Conservation (phyloP, 2,888 invertebrate species). For the Philereme transversata region DNA sequence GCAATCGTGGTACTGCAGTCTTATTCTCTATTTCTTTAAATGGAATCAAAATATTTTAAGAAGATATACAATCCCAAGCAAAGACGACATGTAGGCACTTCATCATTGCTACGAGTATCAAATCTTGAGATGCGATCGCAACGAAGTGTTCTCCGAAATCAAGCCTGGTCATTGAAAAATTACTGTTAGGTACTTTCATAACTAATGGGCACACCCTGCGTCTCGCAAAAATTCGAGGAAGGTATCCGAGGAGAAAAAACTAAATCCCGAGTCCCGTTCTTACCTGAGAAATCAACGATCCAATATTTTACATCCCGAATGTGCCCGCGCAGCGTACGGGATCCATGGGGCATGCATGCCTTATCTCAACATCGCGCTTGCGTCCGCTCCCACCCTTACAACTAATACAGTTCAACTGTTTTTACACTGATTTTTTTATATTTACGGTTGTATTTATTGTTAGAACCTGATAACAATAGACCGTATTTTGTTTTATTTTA, state of each 20-base stretch:
- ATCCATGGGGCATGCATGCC: conserved; percentile 3
- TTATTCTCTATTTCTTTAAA: no score
- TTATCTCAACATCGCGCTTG: conserved; percentile 16
- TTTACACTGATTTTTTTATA: not conserved
- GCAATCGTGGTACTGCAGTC: no score
- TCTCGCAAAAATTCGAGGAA: conserved; percentile 50
- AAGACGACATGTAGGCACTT: no score
- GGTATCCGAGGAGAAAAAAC: conserved; percentile 43
- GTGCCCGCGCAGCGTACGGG: conserved; percentile 10
- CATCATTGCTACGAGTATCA: not conserved
- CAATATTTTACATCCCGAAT: conserved; percentile 5
- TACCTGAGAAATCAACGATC: conserved; percentile 35
- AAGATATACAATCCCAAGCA: no score
- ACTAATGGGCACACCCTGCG: conserved; percentile 40
- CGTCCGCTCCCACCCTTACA: conserved; percentile 15
- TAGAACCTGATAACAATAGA: no score
- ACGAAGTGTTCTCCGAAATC: conserved; percentile 37
- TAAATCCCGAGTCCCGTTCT: conserved; percentile 32
- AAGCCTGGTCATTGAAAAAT: conserved; percentile 31
- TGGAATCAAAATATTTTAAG: no score
- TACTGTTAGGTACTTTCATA: conserved; percentile 39
- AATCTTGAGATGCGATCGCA: conserved; percentile 15
- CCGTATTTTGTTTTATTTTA: no score
- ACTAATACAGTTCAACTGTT: conserved; percentile 31
- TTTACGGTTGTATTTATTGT: not conserved